These are phyloP conservation scores for Lypha dubia DNA, from an alignment of 2,888 invertebrate species.

Conservation along the genomic window DNA sequence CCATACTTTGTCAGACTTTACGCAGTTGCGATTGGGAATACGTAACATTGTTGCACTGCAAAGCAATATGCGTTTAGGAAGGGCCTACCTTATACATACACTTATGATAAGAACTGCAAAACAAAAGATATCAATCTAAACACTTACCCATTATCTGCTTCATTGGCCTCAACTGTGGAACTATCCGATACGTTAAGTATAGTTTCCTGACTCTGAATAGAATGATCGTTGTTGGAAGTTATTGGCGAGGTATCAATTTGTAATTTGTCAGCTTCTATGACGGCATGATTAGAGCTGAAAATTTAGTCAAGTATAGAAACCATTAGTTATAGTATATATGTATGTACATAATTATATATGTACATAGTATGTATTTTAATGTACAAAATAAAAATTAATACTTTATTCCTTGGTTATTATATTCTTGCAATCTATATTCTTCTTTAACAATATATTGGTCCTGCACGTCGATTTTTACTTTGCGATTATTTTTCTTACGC, in stretches of 20 bases:
- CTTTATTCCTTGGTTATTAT: slow-evolving; percentile 2
- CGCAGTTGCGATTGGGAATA: too few relatives aligned
- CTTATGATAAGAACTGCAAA: not conserved
- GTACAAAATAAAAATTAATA: slow-evolving; percentile 6
- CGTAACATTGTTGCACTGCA: too few relatives aligned
- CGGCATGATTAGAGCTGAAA: slow-evolving; percentile 44
- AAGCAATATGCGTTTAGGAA: too few relatives aligned
- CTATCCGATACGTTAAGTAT: slow-evolving; percentile 66
- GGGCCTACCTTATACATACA: too few relatives aligned
- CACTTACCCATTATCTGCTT: slow-evolving; percentile 71
- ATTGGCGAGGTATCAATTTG: slow-evolving; percentile 31
- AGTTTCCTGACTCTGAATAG: slow-evolving; percentile 46
- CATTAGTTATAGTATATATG: not conserved
- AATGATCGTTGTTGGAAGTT: slow-evolving; percentile 32
- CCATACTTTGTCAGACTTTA: too few relatives aligned
- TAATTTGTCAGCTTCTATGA: not conserved
- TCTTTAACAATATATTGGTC: slow-evolving; percentile 47
- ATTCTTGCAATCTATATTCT: slow-evolving; percentile 28
- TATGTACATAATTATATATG: too few relatives aligned
- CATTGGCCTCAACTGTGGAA: slow-evolving; percentile 70
- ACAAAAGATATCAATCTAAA: slow-evolving; percentile 33
- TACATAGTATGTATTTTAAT: too few relatives aligned
- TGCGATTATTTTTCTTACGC: slow-evolving; percentile 70
- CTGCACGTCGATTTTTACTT: slow-evolving; percentile 52
- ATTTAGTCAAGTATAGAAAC: slow-evolving; percentile 8